A percentile compares a stretch with the other conserved stretches of the same genome.
These are phyloP conservation scores for Sarcophaga bullata DNA, from an alignment of 1,140 invertebrate genomes.

Conservation along the genomic window DNA sequence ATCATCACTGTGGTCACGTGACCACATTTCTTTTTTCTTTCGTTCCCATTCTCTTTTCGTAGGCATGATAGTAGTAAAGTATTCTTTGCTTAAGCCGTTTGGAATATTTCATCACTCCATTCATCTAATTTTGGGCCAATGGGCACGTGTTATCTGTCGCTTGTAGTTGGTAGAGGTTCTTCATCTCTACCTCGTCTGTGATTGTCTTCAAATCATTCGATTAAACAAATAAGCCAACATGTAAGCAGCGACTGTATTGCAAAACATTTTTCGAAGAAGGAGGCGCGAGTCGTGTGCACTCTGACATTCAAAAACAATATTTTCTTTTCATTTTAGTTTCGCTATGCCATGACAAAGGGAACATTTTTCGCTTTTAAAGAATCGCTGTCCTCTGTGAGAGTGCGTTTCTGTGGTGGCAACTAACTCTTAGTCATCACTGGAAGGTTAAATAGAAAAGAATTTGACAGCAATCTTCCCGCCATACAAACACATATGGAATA, in stretches of 20 bases:
- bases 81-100: not conserved
- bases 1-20: constrained; percentile 38
- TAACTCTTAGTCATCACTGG: constrained; percentile 36
- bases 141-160: constrained; percentile 42
- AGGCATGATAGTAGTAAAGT: not conserved
- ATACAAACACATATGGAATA: not conserved
- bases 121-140: constrained; percentile 3
- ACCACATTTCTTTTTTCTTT: not conserved
- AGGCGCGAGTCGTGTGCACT: constrained; percentile 38
- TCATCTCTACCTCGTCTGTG: not conserved
- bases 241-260: constrained; percentile 10
- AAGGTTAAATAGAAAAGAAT: constrained; percentile 56
- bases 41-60: not conserved
- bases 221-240: constrained; percentile 30
- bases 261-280: not conserved
- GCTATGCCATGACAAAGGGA: constrained; percentile 35
- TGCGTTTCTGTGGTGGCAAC: constrained; percentile 13
- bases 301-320: constrained; percentile 41
- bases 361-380: not conserved
- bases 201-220: constrained; percentile 29
- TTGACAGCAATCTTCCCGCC: constrained; percentile 40
- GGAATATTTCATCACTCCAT: constrained; percentile 15
- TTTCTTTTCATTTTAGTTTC: constrained; percentile 46
- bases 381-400: not conserved
- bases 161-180: not conserved